Base-by-base conservation (phyloP, 1,140 invertebrate species). In the Wiebesia pumilae region DNA sequence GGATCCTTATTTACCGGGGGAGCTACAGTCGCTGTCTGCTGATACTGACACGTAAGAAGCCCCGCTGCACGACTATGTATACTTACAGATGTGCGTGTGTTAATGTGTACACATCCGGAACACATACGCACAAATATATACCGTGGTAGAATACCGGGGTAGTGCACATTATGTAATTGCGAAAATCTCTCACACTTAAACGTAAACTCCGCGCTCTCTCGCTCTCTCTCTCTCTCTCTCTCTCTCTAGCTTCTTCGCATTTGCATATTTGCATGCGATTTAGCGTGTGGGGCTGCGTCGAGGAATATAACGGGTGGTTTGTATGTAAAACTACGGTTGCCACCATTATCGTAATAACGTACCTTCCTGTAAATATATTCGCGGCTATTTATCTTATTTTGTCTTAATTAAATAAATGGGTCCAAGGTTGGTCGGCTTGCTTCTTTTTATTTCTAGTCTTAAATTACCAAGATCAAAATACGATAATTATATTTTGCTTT, bases 241-340 rank as follows among this genome's bases (percentile, higher is more conserved):
- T 43, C 21, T 27, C 35, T 77, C 43, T 47, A 3, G 16, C 40
- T 3, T 6, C 27, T 24, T 2, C 35, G 43, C 33, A 73, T 73
- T 73, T 73, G 67, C 67, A 83, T 73, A 83, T 54, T 71, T 19
- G 81, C 81, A 73, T 83, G 81, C 67, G 30, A 83, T 73, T 73
- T 51, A 24, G 67, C 43, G 43, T 51, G 80, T 9, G 62, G 4
- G 4, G 9, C 10, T 27, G 27, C 19, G 21, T 43, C 21, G 21
- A 73, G 14, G 40, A 75, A 75, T 43, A 43, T 43, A 43, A 24
- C 21, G 71, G 16, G 38, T 51, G 27, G 21, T 10, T 1, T 27
- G n/a, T 51, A 21, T 35, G 43, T 43, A 16, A 69, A 67, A 69
- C 7, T 69, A 33, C 38, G 19, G 6, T 21, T 33, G 40, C 10